Conservation (phyloP, 2,113 vertebrate species). For the Leucoraja erinaceus region DNA sequence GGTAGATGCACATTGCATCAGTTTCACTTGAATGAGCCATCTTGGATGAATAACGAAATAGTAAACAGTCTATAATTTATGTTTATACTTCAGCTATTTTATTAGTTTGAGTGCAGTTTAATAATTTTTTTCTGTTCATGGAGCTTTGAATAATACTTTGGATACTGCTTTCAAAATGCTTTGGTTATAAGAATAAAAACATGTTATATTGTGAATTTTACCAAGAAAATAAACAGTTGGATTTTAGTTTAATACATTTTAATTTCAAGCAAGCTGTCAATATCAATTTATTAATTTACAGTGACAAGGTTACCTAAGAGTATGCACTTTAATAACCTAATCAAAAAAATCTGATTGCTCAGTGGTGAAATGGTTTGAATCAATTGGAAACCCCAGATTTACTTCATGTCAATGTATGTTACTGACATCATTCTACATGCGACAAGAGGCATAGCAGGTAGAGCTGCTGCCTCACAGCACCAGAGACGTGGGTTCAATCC, state of each 20-base stretch:
- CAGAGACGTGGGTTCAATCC: too few species aligned
- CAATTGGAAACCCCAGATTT: not conserved
- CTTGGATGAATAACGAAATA: not conserved
- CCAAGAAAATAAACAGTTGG: not conserved
- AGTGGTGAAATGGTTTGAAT: not conserved
- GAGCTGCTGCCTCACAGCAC: too few species aligned
- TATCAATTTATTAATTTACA: not conserved
- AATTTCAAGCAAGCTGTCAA: not conserved
- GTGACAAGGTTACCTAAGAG: not conserved
- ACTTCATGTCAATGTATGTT: not conserved
- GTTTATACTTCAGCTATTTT: not conserved
- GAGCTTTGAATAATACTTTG: not conserved
- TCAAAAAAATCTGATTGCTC: not conserved
- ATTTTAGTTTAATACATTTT: not conserved
- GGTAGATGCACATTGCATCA: not conserved
- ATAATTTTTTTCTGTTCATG: not conserved
- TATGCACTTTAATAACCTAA: not conserved
- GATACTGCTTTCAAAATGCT: too few species aligned
- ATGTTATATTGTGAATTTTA: not conserved
- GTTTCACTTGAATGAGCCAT: not conserved
- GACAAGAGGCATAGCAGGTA: too few species aligned
- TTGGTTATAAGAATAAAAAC: not conserved
- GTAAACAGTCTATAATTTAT: not conserved
- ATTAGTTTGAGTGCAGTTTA: not conserved
- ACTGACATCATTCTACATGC: not conserved